phyloP scores from a whole-genome alignment of 1,140 invertebrate genomes.

The Drosophila setifemur region DNA sequence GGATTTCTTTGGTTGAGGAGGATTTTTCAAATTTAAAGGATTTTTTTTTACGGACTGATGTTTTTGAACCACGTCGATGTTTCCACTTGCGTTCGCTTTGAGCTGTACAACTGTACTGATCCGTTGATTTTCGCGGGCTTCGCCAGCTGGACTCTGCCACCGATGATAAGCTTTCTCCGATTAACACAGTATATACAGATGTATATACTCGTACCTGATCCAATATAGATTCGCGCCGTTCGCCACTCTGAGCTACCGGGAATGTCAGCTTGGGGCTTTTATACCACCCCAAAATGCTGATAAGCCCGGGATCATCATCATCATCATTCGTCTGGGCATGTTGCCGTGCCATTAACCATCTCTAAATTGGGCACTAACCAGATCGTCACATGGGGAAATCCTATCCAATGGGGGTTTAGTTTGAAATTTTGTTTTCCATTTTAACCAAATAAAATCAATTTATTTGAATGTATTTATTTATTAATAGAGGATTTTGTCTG shows the following conservation, averaged over 20 bases:
- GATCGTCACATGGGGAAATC: neutral
- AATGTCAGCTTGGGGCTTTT: constrained; percentile 18
- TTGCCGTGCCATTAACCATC: constrained; percentile 34
- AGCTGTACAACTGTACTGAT: constrained; percentile 58
- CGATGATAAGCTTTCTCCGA: constrained; percentile 22
- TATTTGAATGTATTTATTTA: too few species aligned
- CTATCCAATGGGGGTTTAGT: too few species aligned
- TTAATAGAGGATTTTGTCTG: too few species aligned
- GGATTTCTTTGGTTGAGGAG: too few species aligned
- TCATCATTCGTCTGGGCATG: constrained; percentile 19
- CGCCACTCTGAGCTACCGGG: constrained; percentile 5
- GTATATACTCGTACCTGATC: neutral
- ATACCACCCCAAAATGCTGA: constrained; percentile 15
- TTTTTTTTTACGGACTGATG: neutral
- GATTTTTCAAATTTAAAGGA: neutral
- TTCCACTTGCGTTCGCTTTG: constrained; percentile 43
- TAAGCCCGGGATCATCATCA: constrained; percentile 24
- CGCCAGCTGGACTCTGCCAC: constrained; percentile 40
- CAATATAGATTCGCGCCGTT: neutral
- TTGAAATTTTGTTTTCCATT: too few species aligned
- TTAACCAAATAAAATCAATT: too few species aligned
- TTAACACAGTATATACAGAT: neutral
- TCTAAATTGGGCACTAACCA: constrained; percentile 3
- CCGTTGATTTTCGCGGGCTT: neutral
- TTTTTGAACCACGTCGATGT: constrained; percentile 1